Conservation (phyloP, 2,113 vertebrate genomes). For the Fregetta grallaria region DNA sequence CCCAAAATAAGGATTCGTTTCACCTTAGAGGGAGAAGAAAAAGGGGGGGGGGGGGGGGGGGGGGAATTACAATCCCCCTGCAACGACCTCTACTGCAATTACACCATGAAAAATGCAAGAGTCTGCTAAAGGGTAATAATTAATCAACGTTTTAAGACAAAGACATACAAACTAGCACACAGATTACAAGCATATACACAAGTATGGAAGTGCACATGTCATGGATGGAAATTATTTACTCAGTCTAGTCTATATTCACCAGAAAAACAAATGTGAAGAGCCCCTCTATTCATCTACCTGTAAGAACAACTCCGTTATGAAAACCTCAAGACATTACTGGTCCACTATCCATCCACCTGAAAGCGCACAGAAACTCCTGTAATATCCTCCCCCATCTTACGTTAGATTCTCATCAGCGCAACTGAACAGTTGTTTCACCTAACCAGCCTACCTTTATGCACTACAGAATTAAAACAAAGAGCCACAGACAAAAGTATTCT, state of each 20-base stretch:
- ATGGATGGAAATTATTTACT: not conserved
- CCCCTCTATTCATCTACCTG: not conserved
- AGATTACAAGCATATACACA: not conserved
- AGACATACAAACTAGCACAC: not conserved
- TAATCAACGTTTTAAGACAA: not conserved
- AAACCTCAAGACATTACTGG: not conserved
- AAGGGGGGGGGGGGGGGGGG: rapidly evolving
- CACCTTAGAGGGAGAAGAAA: not conserved
- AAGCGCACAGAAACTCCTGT: not conserved
- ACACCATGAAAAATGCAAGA: not conserved
- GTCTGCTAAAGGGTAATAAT: not conserved
- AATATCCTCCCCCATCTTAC: not conserved
- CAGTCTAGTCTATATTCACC: not conserved
- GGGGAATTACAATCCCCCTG: rapidly evolving
- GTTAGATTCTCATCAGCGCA: not conserved
- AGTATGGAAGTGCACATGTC: not conserved
- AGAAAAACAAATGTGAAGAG: not conserved
- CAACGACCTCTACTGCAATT: not conserved
- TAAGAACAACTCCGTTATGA: not conserved
- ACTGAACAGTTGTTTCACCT: not conserved
- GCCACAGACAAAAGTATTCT: not conserved
- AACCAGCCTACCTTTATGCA: not conserved
- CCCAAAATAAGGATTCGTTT: not conserved
- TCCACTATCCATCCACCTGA: not conserved
- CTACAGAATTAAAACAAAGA: not conserved